Evolutionary conservation across 2,888 invertebrate genomes (phyloP), one percentile per base, ranked within the genome.

Genomic region (Conops quadrifasciatus): DNA sequence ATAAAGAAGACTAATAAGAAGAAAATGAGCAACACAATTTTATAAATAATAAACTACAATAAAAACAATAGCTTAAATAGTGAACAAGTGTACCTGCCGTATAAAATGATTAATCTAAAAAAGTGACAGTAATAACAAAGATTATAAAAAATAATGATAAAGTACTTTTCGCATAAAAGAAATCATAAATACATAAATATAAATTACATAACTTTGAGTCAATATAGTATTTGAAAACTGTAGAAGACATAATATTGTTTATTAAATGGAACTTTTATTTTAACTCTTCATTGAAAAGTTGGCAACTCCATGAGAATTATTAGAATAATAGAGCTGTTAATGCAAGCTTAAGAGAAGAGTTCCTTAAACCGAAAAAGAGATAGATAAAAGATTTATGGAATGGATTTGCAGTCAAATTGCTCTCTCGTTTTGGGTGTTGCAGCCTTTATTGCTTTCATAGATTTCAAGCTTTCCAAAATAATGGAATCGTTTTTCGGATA

Each of bases 51-150:
- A 78, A 77, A 76, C 75, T 73, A 75, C 75, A 75, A 76, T 77
- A 75, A 78, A 79, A 73, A 79, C 78, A 78, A 80, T 79, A 78
- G 77, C 78, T 79, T 80, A 77, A 68, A 83, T 81, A 83, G 83
- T 79, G 82, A 85, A 84, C 85, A 82, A 81, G 84, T 83, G 85
- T 86, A 86, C 85, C 85, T 86, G 68, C 68, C 49, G 62, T 62
- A 49, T 21, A 62, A 47, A 16, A 47, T 47, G 2, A 21, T 21
- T 21, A 53, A 16, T 16, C 7, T 62, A 70, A 53, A 58, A 64
- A 59, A 51, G 59, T 15, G 56, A 24, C 15, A 24, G 21, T 24
- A 7, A 24, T 24, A 59, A 59, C 13, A 28, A 56, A 19, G 5
- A 24, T 13, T 47, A 45, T 43, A 26, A 2, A 45, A 80, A 78